phyloP scores from a whole-genome alignment of 2,113 vertebrate genomes.

The Helogale parvula region DNA sequence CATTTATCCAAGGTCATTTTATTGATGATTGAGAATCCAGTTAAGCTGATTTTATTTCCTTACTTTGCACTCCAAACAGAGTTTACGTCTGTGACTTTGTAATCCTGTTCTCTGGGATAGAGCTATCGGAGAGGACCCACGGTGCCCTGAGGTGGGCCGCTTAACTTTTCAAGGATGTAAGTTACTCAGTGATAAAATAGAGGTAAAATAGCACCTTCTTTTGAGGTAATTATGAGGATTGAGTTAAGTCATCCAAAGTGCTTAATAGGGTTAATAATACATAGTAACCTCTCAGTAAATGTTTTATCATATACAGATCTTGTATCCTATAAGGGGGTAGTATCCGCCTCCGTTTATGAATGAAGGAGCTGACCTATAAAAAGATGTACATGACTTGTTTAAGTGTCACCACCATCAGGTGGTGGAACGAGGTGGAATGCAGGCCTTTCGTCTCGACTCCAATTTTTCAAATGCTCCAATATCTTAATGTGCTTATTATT shows the following conservation, averaged over 20 bases:
- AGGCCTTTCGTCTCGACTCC: background rate
- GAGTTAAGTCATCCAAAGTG: background rate
- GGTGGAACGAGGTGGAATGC: background rate
- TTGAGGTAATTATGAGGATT: background rate
- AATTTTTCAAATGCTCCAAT: background rate
- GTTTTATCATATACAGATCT: background rate
- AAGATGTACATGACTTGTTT: background rate
- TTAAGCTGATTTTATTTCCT: background rate
- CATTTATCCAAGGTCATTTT: background rate
- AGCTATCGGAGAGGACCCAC: background rate
- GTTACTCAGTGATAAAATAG: background rate
- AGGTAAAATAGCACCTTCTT: background rate
- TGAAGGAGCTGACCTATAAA: background rate
- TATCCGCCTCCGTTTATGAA: background rate
- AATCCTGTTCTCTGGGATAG: background rate
- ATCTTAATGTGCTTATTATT: background rate
- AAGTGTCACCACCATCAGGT: background rate
- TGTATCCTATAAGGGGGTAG: background rate
- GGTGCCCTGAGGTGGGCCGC: background rate
- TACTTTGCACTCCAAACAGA: background rate
- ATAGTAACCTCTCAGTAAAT: background rate
- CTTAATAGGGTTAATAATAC: background rate
- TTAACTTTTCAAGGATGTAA: background rate
- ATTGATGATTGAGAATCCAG: background rate
- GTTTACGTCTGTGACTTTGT: background rate